phyloP scores from a whole-genome alignment of 2,888 invertebrate species.

The Caenorhabditis drosophilae region DNA sequence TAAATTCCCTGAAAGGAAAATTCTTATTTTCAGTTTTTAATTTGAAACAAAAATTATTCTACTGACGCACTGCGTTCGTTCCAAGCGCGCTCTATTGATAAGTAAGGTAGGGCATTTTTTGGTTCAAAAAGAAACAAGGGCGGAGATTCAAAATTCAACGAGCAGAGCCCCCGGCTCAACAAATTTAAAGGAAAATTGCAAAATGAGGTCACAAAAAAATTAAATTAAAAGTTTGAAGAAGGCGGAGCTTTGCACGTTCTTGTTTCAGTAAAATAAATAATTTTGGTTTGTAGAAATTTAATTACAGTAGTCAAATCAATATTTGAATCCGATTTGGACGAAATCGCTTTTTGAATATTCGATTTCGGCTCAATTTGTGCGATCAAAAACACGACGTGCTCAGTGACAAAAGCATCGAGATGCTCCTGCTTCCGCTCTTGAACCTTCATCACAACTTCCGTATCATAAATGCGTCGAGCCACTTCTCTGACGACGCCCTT shows the following conservation, averaged over 20 bases:
- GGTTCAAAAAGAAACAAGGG: no score
- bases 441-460: constrained; percentile 89
- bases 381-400: constrained; percentile 66
- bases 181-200: no score
- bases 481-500: constrained; percentile 92
- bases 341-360: constrained; percentile 45
- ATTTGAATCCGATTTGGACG: constrained; percentile 39
- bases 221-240: no score
- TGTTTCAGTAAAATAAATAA: no score
- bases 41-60: background rate
- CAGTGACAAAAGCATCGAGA: constrained; percentile 74
- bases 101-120: no score
- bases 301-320: constrained; percentile 28
- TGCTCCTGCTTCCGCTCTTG: constrained; percentile 84
- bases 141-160: no score
- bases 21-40: background rate
- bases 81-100: no score
- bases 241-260: no score
- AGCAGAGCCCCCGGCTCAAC: no score
- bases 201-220: no score
- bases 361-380: constrained; percentile 52
- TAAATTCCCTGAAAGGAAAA: constrained; percentile 37
- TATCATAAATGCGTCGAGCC: constrained; percentile 87
- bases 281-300: no score
- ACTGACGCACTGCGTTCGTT: constrained; percentile 5